A percentile compares a stretch with the other conserved stretches of the same genome.
phyloP scores from a whole-genome alignment of 2,797 vertebrate species.

The Poeciliopsis turneri region DNA sequence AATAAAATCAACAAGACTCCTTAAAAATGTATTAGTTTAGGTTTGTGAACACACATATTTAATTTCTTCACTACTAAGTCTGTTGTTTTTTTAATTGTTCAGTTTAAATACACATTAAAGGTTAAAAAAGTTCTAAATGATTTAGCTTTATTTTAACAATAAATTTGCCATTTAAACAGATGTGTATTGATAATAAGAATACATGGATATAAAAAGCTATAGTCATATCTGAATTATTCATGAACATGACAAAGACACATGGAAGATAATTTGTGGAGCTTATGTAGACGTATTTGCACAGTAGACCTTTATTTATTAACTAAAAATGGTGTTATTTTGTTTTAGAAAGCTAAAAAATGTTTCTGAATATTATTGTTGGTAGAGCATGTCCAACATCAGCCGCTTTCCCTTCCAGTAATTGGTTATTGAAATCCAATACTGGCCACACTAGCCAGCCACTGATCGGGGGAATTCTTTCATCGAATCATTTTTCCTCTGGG shows the following conservation, averaged over 20 bases:
- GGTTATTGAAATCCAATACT: constrained; percentile 9
- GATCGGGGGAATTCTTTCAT: neutral
- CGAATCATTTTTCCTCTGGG: constrained; percentile 3
- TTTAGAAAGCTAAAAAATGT: neutral
- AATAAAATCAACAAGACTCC: neutral
- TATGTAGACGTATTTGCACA: neutral
- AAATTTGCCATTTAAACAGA: neutral
- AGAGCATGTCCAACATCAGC: neutral
- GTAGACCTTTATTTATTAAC: neutral
- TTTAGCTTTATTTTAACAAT: neutral
- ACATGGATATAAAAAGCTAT: neutral
- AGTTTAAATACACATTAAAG: neutral
- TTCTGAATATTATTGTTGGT: neutral
- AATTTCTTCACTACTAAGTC: neutral
- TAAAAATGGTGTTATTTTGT: neutral
- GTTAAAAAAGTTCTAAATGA: neutral
- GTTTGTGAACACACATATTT: neutral
- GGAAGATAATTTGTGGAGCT: neutral
- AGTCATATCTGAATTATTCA: neutral
- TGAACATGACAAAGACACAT: neutral
- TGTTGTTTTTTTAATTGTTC: neutral
- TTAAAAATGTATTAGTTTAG: neutral
- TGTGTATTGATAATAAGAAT: neutral
- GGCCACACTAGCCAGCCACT: neutral
- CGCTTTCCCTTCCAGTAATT: constrained; percentile 6